Conservation (phyloP, 2,888 invertebrate genomes). For the Synanthedon tipuliformis region DNA sequence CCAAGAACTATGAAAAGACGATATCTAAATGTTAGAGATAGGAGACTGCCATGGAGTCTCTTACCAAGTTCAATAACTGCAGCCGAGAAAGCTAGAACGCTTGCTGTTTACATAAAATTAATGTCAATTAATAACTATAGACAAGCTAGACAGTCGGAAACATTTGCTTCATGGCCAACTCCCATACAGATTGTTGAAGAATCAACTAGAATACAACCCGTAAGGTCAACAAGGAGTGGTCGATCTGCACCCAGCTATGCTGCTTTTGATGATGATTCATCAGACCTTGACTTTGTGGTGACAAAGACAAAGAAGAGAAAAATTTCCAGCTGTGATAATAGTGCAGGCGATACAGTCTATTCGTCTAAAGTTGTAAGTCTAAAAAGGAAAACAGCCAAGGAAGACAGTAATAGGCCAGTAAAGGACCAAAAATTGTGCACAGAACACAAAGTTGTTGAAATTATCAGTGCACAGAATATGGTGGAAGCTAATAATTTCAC, state of each 20-base stretch:
- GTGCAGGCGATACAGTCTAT: conserved; percentile 29
- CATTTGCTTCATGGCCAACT: conserved; percentile 51
- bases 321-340: conserved; percentile 38
- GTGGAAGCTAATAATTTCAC: conserved; percentile 29
- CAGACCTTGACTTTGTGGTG: conserved; percentile 50
- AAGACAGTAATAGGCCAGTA: conserved; percentile 35
- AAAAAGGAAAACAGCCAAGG: conserved; percentile 50
- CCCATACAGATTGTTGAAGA: conserved; percentile 57
- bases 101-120: conserved; percentile 55
- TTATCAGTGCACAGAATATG: conserved; percentile 14
- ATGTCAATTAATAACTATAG: conserved; percentile 55
- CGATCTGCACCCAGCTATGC: conserved; percentile 52
- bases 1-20: conserved; percentile 35
- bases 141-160: conserved; percentile 45
- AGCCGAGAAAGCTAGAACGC: conserved; percentile 48
- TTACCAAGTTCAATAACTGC: conserved; percentile 40
- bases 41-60: conserved; percentile 60
- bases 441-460: conserved; percentile 17
- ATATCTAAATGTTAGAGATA: conserved; percentile 49
- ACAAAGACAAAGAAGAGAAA: conserved; percentile 53
- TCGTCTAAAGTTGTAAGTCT: conserved; percentile 46
- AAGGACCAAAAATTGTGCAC: conserved; percentile 36
- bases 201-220: conserved; percentile 40
- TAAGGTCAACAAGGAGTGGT: conserved; percentile 55
- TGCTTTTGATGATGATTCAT: conserved; percentile 57